Base-by-base conservation (phyloP, 2,797 vertebrate genomes). In the Staurois parvus region DNA sequence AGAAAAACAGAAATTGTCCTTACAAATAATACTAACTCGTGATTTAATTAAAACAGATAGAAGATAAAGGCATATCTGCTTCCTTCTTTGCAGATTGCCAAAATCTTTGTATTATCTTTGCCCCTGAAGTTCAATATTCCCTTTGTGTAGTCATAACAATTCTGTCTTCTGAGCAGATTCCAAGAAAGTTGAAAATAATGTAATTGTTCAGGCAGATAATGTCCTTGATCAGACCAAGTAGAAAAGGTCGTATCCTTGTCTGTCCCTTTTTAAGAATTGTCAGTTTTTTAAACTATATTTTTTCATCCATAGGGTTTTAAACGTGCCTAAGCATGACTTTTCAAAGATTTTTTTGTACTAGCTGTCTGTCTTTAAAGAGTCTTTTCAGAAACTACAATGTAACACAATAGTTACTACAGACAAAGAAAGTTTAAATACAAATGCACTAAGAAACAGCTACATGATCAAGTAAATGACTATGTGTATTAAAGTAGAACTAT, bases 81-180 rank as follows among this genome's bases (percentile, higher is more conserved):
- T 67, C 2, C 9, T 37, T 79, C 42, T 73, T 62, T 48, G 32
- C 28, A 72, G 30, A 13, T 45, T 72, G n/a, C 26, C 8, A 40
- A 42, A 72, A 21, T 72, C 75, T 62, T 52, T 84, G n/a, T 28
- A 40, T 32, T 78, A 10, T 37, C n/a, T 59, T 68, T 81, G 59
- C 34, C 40, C 29, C 28, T 40, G 37, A 62, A 68, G 70, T 85
- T 81, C 70, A 66, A 28, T 67, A 73, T 74, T 85, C 30, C 74
- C 74, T 79, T 67, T 79, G 3, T 84, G 68, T 15, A 80, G 84
- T 75, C 45, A 81, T 45, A 81, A 85, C 74, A n/a, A 69, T 76
- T 81, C 29, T 19, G 75, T 76, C 40, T 40, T 56, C 21, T 24
- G 19, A 69, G 56, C n/a, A 15, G n/a, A 80, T 17, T 59, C 28